These are phyloP conservation scores for Galago senegalensis DNA, from an alignment of 2,797 vertebrate species.

Conservation along the genomic window DNA sequence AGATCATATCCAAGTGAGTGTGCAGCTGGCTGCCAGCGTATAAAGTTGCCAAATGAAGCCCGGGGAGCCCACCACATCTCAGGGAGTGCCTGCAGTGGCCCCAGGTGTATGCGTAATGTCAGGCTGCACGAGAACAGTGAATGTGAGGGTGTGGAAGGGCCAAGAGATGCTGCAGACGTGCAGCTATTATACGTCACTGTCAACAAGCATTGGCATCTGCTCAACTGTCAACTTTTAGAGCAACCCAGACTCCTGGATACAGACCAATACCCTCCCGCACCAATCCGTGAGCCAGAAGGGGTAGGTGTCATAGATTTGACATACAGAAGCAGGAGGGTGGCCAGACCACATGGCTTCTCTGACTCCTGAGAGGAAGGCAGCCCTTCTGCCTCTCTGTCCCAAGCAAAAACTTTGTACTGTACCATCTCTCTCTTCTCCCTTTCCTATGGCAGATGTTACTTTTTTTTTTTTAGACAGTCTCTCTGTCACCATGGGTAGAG, in stretches of 20 bases:
- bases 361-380: background rate
- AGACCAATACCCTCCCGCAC: conserved; percentile 9
- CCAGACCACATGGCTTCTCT: background rate
- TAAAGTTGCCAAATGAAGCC: background rate
- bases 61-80: background rate
- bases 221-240: background rate
- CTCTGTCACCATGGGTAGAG: too few relatives aligned
- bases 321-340: background rate
- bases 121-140: background rate
- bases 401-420: background rate
- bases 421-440: background rate
- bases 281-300: background rate
- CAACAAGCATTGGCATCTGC: background rate
- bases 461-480: background rate
- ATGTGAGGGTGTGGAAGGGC: background rate
- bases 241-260: background rate
- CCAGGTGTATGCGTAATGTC: background rate
- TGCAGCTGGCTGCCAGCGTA: background rate
- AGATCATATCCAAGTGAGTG: background rate
- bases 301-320: background rate
- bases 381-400: background rate
- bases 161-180: background rate
- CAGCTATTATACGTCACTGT: background rate
- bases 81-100: background rate
- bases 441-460: background rate